A percentile compares a stretch with the other conserved stretches of the same genome.
Conservation (phyloP, 2,888 invertebrate species). For the Microctonus aethiopoides region DNA sequence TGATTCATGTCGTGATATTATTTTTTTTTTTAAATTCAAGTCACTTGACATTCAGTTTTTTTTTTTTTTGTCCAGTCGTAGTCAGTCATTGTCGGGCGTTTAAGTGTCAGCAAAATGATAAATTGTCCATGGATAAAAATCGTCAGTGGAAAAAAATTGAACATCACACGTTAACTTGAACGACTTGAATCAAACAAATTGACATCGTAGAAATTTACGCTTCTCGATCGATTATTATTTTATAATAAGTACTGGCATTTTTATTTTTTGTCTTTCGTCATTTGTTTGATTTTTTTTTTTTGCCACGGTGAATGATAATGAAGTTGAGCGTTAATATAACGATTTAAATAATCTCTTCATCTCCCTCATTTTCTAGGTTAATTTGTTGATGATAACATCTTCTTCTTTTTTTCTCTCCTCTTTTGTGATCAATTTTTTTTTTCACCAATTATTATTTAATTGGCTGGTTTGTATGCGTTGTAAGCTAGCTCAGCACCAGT, state of each 20-base stretch:
- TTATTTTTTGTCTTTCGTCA: conserved; percentile 29
- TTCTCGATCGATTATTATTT: conserved; percentile 6
- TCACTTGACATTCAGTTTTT: neutral
- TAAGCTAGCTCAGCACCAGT: conserved; percentile 80
- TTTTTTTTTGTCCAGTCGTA: conserved; percentile 29
- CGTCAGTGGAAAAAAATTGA: conserved; percentile 6
- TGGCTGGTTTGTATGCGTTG: conserved; percentile 71
- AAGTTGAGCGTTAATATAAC: conserved; percentile 32
- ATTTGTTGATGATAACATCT: neutral
- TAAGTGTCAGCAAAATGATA: conserved; percentile 21
- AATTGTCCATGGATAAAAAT: conserved; percentile 3
- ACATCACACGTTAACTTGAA: neutral
- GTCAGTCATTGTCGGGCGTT: conserved; percentile 32
- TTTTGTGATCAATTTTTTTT: neutral
- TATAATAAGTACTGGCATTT: conserved; percentile 26
- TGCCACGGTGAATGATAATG: conserved; percentile 29
- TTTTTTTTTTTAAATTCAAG: neutral
- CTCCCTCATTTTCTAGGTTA: conserved; percentile 17
- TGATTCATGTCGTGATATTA: neutral
- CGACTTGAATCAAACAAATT: conserved; percentile 22
- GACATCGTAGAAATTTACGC: conserved; percentile 32
- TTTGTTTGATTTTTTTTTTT: neutral
- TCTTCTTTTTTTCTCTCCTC: neutral
- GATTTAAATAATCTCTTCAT: conserved; percentile 22
- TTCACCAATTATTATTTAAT: conserved; percentile 45